These are phyloP conservation scores for Sander lucioperca DNA, from an alignment of 2,113 vertebrate species.

Conservation along the genomic window DNA sequence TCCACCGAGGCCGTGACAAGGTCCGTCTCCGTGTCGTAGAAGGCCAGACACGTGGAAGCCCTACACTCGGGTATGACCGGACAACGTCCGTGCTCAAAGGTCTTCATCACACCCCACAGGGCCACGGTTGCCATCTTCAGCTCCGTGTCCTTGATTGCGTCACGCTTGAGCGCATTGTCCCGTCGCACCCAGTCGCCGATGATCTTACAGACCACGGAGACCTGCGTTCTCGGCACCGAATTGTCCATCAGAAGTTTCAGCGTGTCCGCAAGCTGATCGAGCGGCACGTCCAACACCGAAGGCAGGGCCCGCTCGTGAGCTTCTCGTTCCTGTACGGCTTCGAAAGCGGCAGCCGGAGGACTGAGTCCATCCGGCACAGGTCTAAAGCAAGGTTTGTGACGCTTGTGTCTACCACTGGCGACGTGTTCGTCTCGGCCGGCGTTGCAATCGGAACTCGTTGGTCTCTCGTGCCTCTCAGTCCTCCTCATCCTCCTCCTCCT, in stretches of 20 bases:
- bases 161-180: not conserved
- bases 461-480: not conserved
- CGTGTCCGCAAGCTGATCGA: not conserved
- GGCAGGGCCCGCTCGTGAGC: not conserved
- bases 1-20: not conserved
- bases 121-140: constrained; percentile 8
- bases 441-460: too few species aligned
- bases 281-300: not conserved
- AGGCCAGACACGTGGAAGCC: not conserved
- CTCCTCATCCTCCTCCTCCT: too few species aligned
- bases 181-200: not conserved
- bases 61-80: constrained; percentile 12
- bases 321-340: not conserved
- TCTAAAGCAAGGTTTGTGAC: not conserved
- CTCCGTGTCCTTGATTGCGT: not conserved
- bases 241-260: not conserved
- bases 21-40: constrained; percentile 17
- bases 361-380: not conserved
- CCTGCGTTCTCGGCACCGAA: not conserved
- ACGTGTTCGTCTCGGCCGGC: too few species aligned
- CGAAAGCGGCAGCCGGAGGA: not conserved
- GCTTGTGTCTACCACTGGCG: not conserved
- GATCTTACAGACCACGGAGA: constrained; percentile 2
- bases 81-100: constrained; percentile 9
- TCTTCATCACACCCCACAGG: constrained; percentile 34